Conservation (phyloP, 2,888 invertebrate species). For the Ormia ochracea region DNA sequence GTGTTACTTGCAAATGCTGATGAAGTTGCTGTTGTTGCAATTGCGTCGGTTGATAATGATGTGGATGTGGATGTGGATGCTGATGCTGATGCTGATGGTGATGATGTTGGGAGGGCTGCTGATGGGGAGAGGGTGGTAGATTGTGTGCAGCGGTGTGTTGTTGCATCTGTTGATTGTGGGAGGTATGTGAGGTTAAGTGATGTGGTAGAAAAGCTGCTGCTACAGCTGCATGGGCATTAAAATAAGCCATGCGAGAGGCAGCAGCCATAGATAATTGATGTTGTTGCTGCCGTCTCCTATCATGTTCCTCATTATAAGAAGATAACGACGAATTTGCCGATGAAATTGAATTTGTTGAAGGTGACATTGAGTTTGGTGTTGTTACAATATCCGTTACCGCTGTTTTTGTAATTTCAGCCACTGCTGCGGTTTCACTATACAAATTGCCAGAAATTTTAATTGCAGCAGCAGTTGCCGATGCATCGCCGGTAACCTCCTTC, state of each 20-base stretch:
- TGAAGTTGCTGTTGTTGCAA: slow-evolving; percentile 50
- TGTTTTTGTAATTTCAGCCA: slow-evolving; percentile 47
- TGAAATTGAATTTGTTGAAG: slow-evolving; percentile 52
- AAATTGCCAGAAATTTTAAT: slow-evolving; percentile 50
- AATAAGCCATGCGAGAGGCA: slow-evolving; percentile 90
- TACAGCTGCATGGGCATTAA: slow-evolving; percentile 94
- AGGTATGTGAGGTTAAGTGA: slow-evolving; percentile 76
- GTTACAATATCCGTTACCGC: slow-evolving; percentile 40
- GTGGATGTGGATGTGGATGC: slow-evolving; percentile 47
- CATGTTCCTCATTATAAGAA: slow-evolving; percentile 44
- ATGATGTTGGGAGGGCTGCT: slow-evolving; percentile 50
- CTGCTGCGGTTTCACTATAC: slow-evolving; percentile 19
- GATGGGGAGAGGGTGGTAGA: slow-evolving; percentile 56
- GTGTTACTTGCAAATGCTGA: slow-evolving; percentile 48
- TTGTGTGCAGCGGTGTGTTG: slow-evolving; percentile 58
- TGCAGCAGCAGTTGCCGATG: slow-evolving; percentile 4
- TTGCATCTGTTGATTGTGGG: slow-evolving; percentile 49
- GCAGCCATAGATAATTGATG: slow-evolving; percentile 77
- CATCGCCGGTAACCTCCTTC: not conserved
- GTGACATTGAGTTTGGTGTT: slow-evolving; percentile 51
- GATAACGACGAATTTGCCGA: slow-evolving; percentile 50
- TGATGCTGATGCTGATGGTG: slow-evolving; percentile 56
- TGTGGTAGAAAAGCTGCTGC: slow-evolving; percentile 91
- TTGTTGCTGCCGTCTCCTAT: slow-evolving; percentile 65
- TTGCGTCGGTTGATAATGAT: slow-evolving; percentile 44